These are phyloP conservation scores for Lethrus apterus DNA, from an alignment of 1,140 invertebrate genomes.

Conservation along the genomic window DNA sequence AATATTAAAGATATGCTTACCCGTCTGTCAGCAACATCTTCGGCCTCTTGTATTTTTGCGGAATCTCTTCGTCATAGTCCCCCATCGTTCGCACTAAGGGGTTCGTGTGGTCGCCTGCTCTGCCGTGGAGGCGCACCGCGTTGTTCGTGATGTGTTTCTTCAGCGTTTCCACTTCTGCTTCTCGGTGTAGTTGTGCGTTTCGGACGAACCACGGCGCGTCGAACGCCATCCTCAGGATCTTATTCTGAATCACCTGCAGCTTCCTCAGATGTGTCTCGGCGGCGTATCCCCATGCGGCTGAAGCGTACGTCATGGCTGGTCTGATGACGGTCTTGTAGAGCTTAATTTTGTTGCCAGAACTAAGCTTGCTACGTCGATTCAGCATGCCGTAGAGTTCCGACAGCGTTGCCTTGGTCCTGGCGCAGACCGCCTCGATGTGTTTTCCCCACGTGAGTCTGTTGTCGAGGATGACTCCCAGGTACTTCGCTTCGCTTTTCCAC, in stretches of 20 bases:
- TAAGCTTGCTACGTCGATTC: slow-evolving; percentile 16
- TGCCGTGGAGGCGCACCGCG: neutral
- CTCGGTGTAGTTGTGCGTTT: slow-evolving; percentile 18
- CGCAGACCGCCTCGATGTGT: slow-evolving; percentile 11
- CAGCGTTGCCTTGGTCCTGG: slow-evolving; percentile 8
- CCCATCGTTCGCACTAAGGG: neutral
- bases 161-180: slow-evolving; percentile 12
- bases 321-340: slow-evolving; percentile 21
- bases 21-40: neutral
- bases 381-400: slow-evolving; percentile 17
- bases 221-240: slow-evolving; percentile 23
- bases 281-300: slow-evolving; percentile 18
- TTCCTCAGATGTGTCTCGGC: slow-evolving; percentile 11
- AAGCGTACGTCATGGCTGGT: slow-evolving; percentile 21
- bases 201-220: slow-evolving; percentile 19
- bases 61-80: neutral
- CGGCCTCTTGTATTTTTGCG: neutral
- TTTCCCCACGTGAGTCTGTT: slow-evolving; percentile 15
- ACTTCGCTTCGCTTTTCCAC: slow-evolving; percentile 14
- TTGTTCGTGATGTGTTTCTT: slow-evolving; percentile 7
- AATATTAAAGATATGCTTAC: too few relatives aligned
- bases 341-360: slow-evolving; percentile 22
- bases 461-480: slow-evolving; percentile 20
- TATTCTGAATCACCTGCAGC: slow-evolving; percentile 29
- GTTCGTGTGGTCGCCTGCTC: neutral